phyloP scores from a whole-genome alignment of 1,140 invertebrate genomes.

The Pseudomyrmex flavicornis region DNA sequence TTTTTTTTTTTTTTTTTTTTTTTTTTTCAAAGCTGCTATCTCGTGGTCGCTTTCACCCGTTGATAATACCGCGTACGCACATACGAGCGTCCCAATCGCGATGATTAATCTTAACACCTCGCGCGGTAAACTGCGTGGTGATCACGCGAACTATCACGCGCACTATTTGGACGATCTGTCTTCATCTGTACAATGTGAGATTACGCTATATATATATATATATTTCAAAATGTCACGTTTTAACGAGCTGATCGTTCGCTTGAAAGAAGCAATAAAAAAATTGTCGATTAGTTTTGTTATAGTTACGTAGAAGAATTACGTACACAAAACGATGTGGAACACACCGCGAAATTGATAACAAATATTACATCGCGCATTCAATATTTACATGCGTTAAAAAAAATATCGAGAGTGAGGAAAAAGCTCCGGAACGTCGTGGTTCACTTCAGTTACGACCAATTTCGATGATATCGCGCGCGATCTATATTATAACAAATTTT shows the following conservation, averaged over 20 bases:
- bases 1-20: neutral
- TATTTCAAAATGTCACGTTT: neutral
- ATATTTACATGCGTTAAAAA: constrained; percentile 33
- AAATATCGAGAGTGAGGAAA: neutral
- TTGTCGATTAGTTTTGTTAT: neutral
- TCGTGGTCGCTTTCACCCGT: neutral
- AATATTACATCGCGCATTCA: constrained; percentile 3
- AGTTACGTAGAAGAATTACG: neutral
- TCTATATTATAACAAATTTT: constrained; percentile 27
- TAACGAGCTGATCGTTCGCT: neutral
- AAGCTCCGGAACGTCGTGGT: neutral
- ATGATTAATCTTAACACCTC: constrained; percentile 44
- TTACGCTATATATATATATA: no score
- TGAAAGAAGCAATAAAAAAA: no score
- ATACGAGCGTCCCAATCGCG: neutral
- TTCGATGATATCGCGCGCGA: constrained; percentile 16
- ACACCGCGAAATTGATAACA: neutral
- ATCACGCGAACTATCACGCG: constrained; percentile 47
- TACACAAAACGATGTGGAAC: neutral
- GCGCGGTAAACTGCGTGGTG: constrained; percentile 28
- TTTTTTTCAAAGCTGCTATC: neutral
- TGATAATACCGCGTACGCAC: neutral
- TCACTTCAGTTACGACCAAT: constrained; percentile 9
- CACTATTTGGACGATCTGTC: neutral
- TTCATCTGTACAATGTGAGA: neutral